Evolutionary conservation across 92 coral and sea anemone genomes (phyloP), one percentile per base, ranked within the genome.

Genomic region (Phymanthus crucifer): DNA sequence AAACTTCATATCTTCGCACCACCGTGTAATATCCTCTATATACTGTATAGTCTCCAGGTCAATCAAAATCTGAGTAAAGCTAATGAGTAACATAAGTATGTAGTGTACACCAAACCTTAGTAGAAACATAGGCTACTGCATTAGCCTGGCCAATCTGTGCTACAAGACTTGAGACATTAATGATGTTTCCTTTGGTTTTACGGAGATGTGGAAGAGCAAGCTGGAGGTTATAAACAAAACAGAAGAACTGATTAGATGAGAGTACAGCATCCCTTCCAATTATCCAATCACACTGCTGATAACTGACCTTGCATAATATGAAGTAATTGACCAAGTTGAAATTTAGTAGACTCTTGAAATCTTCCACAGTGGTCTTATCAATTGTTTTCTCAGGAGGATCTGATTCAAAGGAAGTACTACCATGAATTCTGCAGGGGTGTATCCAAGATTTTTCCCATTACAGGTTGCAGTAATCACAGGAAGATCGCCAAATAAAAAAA

Each of bases 91-190:
- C n/a, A n/a, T n/a, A n/a, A n/a, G n/a, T n/a, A n/a, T n/a, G n/a
- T n/a, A n/a, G n/a, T n/a, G n/a, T n/a, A n/a, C 32, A 77, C 26
- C 50, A 34, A 84, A 94, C 98, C 94, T 94, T 94, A 11, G 93
- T 83, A 32, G 98, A 78, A 12, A 93, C 97, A 66, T 94, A 94
- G 14, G 97, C 92, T 31, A 92, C 98, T 32, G 97, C 93, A 46
- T 89, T 85, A 27, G 78, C 48, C 68, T 94, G 98, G 21, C 98
- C 98, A 71, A 92, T 90, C 80, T 87, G 92, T 29, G 94, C 97
- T 29, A 90, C 94, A 83, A 94, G 75, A 83, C 98, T 94, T 0
- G 98, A 94, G 73, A 94, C 72, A 79, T 94, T 94, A 85, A 94
- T 94, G 54, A 94, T 88, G 78, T 90, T 94, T 12, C 98, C 98